phyloP scores from a whole-genome alignment of 2,797 vertebrate genomes.

The Chaunax sp. region DNA sequence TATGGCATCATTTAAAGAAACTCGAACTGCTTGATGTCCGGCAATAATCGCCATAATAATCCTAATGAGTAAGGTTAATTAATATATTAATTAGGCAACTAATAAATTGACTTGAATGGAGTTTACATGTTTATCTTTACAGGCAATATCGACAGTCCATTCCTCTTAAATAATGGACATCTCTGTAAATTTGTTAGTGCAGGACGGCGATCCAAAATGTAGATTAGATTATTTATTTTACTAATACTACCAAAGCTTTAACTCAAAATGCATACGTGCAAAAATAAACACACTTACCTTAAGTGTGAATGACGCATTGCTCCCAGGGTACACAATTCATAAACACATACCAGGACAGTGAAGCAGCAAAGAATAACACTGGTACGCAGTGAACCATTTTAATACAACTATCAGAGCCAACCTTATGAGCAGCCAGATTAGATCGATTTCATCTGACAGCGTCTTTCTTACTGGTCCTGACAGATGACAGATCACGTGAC shows the following conservation, averaged over 20 bases:
- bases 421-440: too few relatives aligned
- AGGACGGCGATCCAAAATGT: too few relatives aligned
- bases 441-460: background rate
- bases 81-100: slow-evolving; percentile 26
- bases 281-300: background rate
- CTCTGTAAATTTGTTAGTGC: too few relatives aligned
- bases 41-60: slow-evolving; percentile 41
- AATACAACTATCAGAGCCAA: background rate
- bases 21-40: slow-evolving; percentile 17
- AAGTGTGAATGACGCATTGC: background rate
- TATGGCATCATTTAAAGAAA: slow-evolving; percentile 17
- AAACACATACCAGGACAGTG: background rate
- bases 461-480: background rate
- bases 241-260: background rate
- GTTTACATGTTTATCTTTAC: slow-evolving; percentile 18
- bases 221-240: too few relatives aligned
- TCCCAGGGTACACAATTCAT: too few relatives aligned
- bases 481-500: background rate
- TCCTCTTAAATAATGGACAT: background rate
- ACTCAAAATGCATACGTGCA: background rate
- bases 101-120: slow-evolving; percentile 21
- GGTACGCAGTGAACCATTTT: background rate
- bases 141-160: slow-evolving; percentile 1
- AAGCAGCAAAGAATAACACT: background rate
- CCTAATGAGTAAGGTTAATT: slow-evolving; percentile 31